Conservation (phyloP, 2,797 vertebrate species). For the Pipistrellus nathusii region DNA sequence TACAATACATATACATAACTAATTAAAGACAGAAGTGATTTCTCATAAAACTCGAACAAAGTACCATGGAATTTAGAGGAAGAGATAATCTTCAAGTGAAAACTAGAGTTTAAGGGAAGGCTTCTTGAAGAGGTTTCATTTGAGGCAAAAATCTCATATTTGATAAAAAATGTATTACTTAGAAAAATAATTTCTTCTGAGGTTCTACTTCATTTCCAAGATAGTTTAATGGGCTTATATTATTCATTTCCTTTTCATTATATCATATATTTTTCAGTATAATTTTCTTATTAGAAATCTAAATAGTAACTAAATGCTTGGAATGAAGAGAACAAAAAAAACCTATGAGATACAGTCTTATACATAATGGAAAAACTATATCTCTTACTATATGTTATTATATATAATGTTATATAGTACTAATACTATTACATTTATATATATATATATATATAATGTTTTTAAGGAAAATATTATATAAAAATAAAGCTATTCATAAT, state of each 20-base stretch:
- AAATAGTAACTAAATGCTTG: neutral
- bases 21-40: neutral
- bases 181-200: neutral
- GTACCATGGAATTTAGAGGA: neutral
- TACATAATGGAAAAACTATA: neutral
- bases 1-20: neutral
- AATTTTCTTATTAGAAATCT: neutral
- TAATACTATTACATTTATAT: neutral
- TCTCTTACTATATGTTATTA: neutral
- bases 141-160: neutral
- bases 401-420: neutral
- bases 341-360: neutral
- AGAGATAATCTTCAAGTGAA: neutral
- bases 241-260: neutral
- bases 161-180: neutral
- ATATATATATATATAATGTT: neutral
- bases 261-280: neutral
- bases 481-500: neutral
- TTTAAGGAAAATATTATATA: neutral
- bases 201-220: neutral
- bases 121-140: neutral
- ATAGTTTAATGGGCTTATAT: neutral
- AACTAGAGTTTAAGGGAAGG: neutral
- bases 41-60: neutral
- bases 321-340: neutral